Evolutionary conservation across 2,888 invertebrate genomes (phyloP), one percentile per base, ranked within the genome.

Genomic region (Leistus spinibarbis): DNA sequence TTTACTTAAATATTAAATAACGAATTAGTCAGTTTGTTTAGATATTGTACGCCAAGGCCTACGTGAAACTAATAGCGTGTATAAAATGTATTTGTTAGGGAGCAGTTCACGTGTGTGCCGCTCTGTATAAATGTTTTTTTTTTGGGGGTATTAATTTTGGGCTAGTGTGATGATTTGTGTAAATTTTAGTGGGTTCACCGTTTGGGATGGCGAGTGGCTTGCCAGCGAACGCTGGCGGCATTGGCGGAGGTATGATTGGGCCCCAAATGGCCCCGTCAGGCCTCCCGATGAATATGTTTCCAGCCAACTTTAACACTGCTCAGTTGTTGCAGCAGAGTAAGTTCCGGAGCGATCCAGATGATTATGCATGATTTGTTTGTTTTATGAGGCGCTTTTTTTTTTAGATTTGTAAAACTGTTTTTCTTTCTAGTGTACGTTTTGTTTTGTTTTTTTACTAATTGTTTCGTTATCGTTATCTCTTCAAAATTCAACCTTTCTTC

Each of bases 291-390:
- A 66, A 66, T 40, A 82, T 84, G 82, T 82, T 82, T 72, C 80
- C 82, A 76, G 80, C 83, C 76, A 89, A 89, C 69, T 90, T 89
- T 87, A 92, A 89, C 89, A 92, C 93, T 83, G 92, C 93, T 85
- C 92, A 94, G 83, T 90, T 94, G 85, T 89, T 95, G 87, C 93
- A 94, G 86, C 94, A 94, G 89, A 93, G 94, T 94, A 91, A 93
- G 93, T 92, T 81, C 19, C 17, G 20, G n/a, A 3, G 17, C n/a
- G 17, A 56, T 19, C 19, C 60, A 60, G 1, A 40, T 40, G 40
- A 40, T 40, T 40, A 10, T 40, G 40, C 40, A 40, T 40, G 40
- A 40, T 40, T 40, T 40, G 7, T 40, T 40, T 13, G 7, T 40
- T 40, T 40, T 40, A 40, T 40, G 3, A 40, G 7, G 7, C 3